Percentiles rank a stretch among this genome's conserved stretches.
These are phyloP conservation scores for Tragulus kanchil DNA, from an alignment of 2,113 vertebrate genomes.

Conservation along the genomic window DNA sequence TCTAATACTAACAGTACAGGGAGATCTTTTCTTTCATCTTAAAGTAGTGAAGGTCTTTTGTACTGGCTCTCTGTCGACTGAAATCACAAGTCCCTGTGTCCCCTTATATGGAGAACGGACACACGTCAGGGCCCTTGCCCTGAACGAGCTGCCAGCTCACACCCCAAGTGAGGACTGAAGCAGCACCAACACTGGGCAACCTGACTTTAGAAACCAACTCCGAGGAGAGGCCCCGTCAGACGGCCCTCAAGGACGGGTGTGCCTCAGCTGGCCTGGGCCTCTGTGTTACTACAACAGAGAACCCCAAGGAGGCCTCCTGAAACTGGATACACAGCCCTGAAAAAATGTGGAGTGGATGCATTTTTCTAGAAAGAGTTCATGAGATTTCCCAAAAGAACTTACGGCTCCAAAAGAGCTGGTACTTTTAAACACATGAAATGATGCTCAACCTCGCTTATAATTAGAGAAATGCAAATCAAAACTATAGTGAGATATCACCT, in stretches of 20 bases:
- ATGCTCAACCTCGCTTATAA: too few species aligned
- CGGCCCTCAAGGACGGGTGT: not conserved
- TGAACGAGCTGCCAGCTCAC: not conserved
- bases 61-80: not conserved
- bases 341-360: not conserved
- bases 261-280: not conserved
- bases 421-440: too few species aligned
- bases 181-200: too few species aligned
- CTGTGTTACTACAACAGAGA: not conserved
- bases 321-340: not conserved
- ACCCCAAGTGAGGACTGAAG: not conserved
- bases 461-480: too few species aligned
- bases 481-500: too few species aligned
- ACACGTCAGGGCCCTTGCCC: accelerated
- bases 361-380: not conserved
- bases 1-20: not conserved
- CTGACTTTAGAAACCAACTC: not conserved
- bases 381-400: not conserved
- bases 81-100: not conserved
- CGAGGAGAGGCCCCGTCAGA: not conserved
- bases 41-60: not conserved
- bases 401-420: not conserved
- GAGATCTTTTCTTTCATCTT: not conserved
- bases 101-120: not conserved
- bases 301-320: not conserved